A percentile compares a stretch with the other conserved stretches of the same genome.
Conservation (phyloP, 2,888 invertebrate genomes). For the Bugula neritina region DNA sequence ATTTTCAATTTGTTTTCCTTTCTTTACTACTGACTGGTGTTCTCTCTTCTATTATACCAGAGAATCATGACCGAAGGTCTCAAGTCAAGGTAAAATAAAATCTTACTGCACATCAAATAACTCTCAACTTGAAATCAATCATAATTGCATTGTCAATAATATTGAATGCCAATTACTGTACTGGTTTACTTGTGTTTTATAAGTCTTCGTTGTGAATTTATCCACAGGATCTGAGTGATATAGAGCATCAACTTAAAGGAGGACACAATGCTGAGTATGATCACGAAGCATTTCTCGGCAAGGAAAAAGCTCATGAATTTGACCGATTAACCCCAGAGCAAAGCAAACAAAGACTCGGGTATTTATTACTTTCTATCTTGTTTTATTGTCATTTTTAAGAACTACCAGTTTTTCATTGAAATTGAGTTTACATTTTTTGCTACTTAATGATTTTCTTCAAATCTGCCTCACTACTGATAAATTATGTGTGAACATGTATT, state of each 20-base stretch:
- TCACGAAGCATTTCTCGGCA: conserved; percentile 93
- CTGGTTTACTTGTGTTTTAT: background rate
- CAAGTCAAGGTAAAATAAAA: background rate
- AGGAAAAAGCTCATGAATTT: conserved; percentile 82
- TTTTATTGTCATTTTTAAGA: too few species aligned
- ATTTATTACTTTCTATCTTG: conserved; percentile 32
- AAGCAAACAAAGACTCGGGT: conserved; percentile 73
- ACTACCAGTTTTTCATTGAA: background rate
- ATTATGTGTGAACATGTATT: too few species aligned
- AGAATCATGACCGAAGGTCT: background rate
- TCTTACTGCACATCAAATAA: background rate
- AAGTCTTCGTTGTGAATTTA: background rate
- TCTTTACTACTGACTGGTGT: too few species aligned
- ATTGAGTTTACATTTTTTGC: too few species aligned
- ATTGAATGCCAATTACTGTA: background rate
- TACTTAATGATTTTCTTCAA: too few species aligned
- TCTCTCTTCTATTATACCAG: background rate
- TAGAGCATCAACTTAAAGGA: conserved; percentile 66
- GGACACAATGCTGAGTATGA: conserved; percentile 74
- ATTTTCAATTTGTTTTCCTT: too few species aligned
- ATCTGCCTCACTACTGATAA: too few species aligned
- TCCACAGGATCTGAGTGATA: conserved; percentile 62
- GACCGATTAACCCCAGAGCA: conserved; percentile 91
- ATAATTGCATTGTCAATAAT: background rate
- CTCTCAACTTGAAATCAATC: background rate